phyloP scores from a whole-genome alignment of 1,140 invertebrate species.

The Amphibalanus amphitrite region DNA sequence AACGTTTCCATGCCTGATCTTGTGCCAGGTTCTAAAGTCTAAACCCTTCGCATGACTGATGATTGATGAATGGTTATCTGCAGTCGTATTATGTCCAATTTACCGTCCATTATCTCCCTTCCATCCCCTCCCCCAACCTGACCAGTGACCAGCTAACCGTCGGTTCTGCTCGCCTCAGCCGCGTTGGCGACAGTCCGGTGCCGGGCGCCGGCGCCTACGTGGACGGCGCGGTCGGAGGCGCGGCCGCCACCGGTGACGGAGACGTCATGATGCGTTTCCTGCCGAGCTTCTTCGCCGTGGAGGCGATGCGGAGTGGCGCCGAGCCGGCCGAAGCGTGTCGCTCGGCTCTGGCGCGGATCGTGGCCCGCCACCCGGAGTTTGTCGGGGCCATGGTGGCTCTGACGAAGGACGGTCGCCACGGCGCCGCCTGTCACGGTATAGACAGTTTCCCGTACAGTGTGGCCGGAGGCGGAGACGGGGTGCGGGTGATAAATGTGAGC shows the following conservation, averaged over 20 bases:
- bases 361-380: conserved; percentile 55
- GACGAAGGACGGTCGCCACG: conserved; percentile 50
- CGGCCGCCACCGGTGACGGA: conserved; percentile 87
- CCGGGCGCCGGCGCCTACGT: conserved; percentile 87
- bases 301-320: conserved; percentile 60
- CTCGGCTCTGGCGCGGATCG: conserved; percentile 46
- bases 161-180: conserved; percentile 34
- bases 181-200: conserved; percentile 88
- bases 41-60: too few relatives aligned
- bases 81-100: too few relatives aligned
- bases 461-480: conserved; percentile 4
- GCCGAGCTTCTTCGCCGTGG: conserved; percentile 69
- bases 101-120: too few relatives aligned
- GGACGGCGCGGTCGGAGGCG: conserved; percentile 73
- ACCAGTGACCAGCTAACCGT: too few relatives aligned
- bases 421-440: conserved; percentile 67
- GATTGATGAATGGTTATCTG: too few relatives aligned
- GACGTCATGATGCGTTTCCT: conserved; percentile 92
- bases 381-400: conserved; percentile 64
- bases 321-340: conserved; percentile 46
- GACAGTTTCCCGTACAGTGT: conserved; percentile 48
- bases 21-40: too few relatives aligned
- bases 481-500: neutral
- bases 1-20: too few relatives aligned
- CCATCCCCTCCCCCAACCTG: too few relatives aligned